phyloP scores from a whole-genome alignment of 2,888 invertebrate species.

The Lasioglossum morio region DNA sequence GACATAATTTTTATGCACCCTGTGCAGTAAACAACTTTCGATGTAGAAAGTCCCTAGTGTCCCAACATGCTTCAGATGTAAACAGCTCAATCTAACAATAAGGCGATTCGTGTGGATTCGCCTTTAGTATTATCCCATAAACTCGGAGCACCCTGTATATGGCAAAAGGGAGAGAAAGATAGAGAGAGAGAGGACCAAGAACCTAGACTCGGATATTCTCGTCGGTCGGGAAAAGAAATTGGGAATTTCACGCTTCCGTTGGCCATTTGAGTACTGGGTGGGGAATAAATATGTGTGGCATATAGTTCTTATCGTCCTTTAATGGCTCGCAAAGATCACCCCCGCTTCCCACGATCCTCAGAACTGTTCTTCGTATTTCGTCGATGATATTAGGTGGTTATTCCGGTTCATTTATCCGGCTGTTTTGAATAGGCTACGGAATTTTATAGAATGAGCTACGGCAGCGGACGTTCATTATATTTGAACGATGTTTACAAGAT shows the following conservation, averaged over 20 bases:
- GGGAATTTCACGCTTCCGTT: slow-evolving; percentile 83
- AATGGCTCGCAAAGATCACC: slow-evolving; percentile 65
- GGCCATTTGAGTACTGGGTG: slow-evolving; percentile 73
- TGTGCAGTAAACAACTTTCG: not conserved
- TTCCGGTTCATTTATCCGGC: slow-evolving; percentile 27
- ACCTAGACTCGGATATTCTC: slow-evolving; percentile 71
- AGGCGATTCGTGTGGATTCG: not conserved
- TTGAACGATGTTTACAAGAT: not conserved
- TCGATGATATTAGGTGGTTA: slow-evolving; percentile 63
- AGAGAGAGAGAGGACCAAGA: slow-evolving; percentile 37
- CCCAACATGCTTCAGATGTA: not conserved
- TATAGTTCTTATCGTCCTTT: slow-evolving; percentile 60
- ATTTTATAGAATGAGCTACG: not conserved
- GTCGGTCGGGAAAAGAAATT: slow-evolving; percentile 80
- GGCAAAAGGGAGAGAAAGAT: slow-evolving; percentile 39
- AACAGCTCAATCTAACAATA: not conserved
- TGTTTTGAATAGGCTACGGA: not conserved
- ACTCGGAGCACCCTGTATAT: not conserved
- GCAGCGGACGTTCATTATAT: not conserved
- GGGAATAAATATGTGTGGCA: slow-evolving; percentile 67
- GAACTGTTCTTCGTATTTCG: slow-evolving; percentile 47
- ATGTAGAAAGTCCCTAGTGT: not conserved
- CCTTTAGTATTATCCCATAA: not conserved
- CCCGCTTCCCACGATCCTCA: not conserved
- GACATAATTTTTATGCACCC: no score